Percentiles rank a stretch among this genome's conserved stretches.
Conservation (phyloP, 2,797 vertebrate genomes). For the Phrynocephalus vlangalii region DNA sequence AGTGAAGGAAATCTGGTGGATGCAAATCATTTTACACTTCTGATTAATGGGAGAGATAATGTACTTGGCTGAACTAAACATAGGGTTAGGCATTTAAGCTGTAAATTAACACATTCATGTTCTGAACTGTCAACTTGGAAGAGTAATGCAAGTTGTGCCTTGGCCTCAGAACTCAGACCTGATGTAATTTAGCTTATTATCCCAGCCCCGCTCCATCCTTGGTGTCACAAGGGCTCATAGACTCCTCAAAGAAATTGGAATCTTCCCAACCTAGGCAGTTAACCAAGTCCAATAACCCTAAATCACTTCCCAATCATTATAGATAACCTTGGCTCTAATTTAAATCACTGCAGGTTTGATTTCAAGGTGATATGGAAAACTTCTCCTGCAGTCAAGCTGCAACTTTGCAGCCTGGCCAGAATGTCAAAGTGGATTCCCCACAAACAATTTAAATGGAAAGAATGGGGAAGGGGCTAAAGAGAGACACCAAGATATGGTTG, state of each 20-base stretch:
- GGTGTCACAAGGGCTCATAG: neutral
- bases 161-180: slow-evolving; percentile 21
- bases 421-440: neutral
- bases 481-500: neutral
- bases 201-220: neutral
- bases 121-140: slow-evolving; percentile 30
- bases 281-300: slow-evolving; percentile 25
- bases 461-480: no score
- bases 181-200: neutral
- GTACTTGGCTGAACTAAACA: slow-evolving; percentile 37
- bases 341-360: neutral
- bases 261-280: neutral
- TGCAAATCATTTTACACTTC: slow-evolving; percentile 2
- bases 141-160: slow-evolving; percentile 25
- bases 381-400: neutral
- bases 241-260: slow-evolving; percentile 1
- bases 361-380: neutral
- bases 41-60: slow-evolving; percentile 12
- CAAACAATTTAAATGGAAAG: neutral
- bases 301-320: slow-evolving; percentile 4
- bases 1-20: slow-evolving; percentile 19
- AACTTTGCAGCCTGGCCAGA: neutral
- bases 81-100: slow-evolving; percentile 25
- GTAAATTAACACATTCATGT: neutral
- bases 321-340: neutral